These are phyloP conservation scores for Mormyrus proboscirostris DNA, from an alignment of 2,797 vertebrate genomes.

Conservation along the genomic window DNA sequence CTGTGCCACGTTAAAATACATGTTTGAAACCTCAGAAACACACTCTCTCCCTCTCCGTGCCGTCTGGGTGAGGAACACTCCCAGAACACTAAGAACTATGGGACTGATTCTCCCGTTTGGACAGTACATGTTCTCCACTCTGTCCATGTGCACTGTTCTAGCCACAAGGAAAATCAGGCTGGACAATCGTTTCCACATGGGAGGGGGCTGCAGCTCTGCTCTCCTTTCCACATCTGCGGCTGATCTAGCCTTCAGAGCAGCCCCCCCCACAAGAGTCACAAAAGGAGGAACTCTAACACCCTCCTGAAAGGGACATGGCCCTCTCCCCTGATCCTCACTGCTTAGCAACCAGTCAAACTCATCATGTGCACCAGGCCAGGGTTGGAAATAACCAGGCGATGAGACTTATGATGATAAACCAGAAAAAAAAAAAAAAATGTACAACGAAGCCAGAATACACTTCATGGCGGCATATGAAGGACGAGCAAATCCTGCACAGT, in stretches of 20 bases:
- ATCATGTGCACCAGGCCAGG: not conserved
- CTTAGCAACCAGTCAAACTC: not conserved
- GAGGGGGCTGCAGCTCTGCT: conserved; percentile 32
- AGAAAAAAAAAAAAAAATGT: not conserved
- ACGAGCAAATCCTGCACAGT: not conserved
- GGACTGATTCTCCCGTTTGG: not conserved
- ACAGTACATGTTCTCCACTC: conserved; percentile 29
- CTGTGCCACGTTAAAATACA: not conserved
- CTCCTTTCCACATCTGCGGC: conserved; percentile 44
- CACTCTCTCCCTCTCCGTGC: not conserved
- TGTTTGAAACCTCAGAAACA: not conserved
- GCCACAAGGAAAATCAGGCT: conserved; percentile 31
- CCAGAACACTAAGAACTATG: not conserved
- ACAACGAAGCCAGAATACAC: not conserved
- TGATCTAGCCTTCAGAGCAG: conserved; percentile 40
- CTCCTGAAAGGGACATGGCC: not conserved
- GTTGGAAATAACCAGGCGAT: not conserved
- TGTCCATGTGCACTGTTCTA: conserved; percentile 25
- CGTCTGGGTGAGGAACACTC: not conserved
- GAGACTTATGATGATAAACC: not conserved
- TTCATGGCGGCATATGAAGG: not conserved
- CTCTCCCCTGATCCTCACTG: conserved; percentile 1
- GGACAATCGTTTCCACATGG: conserved; percentile 49
- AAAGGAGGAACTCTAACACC: not conserved
- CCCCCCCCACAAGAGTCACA: conserved; percentile 16